A percentile compares a stretch with the other conserved stretches of the same genome.
Conservation (phyloP, 2,888 invertebrate genomes). For the Scaeva pyrastri region DNA sequence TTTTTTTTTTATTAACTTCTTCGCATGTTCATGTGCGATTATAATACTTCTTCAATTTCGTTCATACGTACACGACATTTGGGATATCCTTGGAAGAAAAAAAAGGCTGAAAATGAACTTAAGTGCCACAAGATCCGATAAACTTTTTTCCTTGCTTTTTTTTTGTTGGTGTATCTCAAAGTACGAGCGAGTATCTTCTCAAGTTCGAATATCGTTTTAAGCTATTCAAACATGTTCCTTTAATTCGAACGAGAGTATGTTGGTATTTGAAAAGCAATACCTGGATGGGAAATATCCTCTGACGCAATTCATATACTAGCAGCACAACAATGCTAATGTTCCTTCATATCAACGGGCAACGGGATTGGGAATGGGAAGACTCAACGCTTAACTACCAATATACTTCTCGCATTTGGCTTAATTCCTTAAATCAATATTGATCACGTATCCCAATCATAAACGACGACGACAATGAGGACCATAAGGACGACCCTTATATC, state of each 20-base stretch:
- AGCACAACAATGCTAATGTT: slow-evolving; percentile 49
- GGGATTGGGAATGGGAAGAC: slow-evolving; percentile 41
- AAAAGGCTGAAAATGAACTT: slow-evolving; percentile 7
- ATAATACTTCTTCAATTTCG: slow-evolving; percentile 61
- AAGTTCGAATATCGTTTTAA: background rate
- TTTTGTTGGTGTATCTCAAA: slow-evolving; percentile 2
- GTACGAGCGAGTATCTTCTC: too few species aligned
- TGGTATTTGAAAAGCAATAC: background rate
- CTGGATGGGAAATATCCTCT: background rate
- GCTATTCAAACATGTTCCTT: background rate
- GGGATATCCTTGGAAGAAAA: background rate
- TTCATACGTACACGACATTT: slow-evolving; percentile 3
- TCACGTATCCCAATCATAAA: slow-evolving; percentile 68
- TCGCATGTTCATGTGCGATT: slow-evolving; percentile 17
- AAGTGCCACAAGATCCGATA: slow-evolving; percentile 30
- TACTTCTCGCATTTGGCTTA: slow-evolving; percentile 57
- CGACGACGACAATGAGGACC: background rate
- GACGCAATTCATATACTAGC: slow-evolving; percentile 56
- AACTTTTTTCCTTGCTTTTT: background rate
- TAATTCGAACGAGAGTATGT: background rate
- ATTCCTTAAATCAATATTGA: slow-evolving; percentile 73
- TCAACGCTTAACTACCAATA: slow-evolving; percentile 69
- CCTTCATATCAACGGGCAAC: slow-evolving; percentile 17
- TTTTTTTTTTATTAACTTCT: slow-evolving; percentile 8
- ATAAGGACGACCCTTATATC: slow-evolving; percentile 34